Evolutionary conservation across 2,888 invertebrate genomes (phyloP), one percentile per base, ranked within the genome.

Genomic region (Dolomedes plantarius): DNA sequence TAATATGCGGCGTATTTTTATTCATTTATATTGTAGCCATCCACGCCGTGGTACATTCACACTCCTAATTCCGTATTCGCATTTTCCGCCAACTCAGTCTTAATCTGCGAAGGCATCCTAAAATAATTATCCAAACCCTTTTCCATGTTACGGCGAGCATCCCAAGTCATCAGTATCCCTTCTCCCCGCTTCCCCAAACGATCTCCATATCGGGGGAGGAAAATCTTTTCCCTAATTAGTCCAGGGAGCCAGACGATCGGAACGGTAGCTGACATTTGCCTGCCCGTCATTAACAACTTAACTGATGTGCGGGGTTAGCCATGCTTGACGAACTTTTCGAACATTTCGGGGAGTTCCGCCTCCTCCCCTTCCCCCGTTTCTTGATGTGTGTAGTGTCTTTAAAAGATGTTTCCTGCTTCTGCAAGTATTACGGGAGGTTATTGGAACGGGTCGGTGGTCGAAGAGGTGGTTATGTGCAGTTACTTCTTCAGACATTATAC

Each of bases 201-300:
- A 62, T 62, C 62, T 65, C 28, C 65, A 65, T 65, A 65, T 65
- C 65, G 67, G 67, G 67, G 23, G 56, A 23, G 56, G 56, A 67
- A 67, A 67, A 67, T 67, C 67, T 67, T 76, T 39, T 28, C 75
- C 80, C 76, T 76, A 86, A 77, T 87, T 87, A 78, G 81, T 67
- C 68, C 39, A 91, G 91, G n/a, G 82, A 80, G 62, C 39, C 28
- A 69, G 67, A 67, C 50, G 76, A 83, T 39, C 64, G 46, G 75
- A 28, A 62, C 69, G 69, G 41, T 65, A 62, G 62, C 50, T 28
- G 65, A 69, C 65, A 65, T 65, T 65, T 79, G 41, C 76, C 41
- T 71, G 71, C 69, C 74, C 65, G 65, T 83, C 82, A 83, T 83
- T 83, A 83, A 76, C 76, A 76, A 71, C 80, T 81, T 74, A 46